These are phyloP conservation scores for Danio albolineatus DNA, from an alignment of 2,797 vertebrate genomes.

Conservation along the genomic window DNA sequence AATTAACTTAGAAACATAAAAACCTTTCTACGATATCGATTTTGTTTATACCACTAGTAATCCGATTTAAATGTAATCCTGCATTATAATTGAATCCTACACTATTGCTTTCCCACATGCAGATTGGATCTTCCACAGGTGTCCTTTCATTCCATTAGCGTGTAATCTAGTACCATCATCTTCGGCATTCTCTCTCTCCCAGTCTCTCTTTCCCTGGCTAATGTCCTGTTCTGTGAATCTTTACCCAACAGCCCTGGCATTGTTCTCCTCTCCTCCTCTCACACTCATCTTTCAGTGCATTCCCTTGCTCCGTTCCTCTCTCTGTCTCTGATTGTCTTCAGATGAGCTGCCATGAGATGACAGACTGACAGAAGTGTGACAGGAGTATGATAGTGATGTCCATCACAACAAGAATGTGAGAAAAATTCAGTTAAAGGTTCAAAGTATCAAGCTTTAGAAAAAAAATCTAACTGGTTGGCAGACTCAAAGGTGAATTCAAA, in stretches of 20 bases:
- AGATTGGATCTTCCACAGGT: slow-evolving; percentile 38
- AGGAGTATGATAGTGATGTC: slow-evolving; percentile 33
- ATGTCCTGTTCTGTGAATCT: slow-evolving; percentile 49
- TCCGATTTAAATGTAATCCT: background rate
- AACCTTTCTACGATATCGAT: background rate
- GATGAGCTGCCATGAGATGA: slow-evolving; percentile 52
- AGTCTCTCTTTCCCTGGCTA: slow-evolving; percentile 30
- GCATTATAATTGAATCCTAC: background rate
- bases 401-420: slow-evolving; percentile 30
- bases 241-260: slow-evolving; percentile 70
- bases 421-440: slow-evolving; percentile 1
- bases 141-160: slow-evolving; percentile 32
- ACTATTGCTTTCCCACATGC: slow-evolving; percentile 18
- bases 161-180: slow-evolving; percentile 43
- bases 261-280: slow-evolving; percentile 68
- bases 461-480: background rate
- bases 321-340: slow-evolving; percentile 49
- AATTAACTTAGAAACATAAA: slow-evolving; percentile 11
- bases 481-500: background rate
- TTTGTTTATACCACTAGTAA: background rate
- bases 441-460: background rate
- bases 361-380: slow-evolving; percentile 44
- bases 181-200: slow-evolving; percentile 40
- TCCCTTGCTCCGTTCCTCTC: slow-evolving; percentile 64
- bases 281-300: slow-evolving; percentile 59